Conservation (phyloP, 2,888 invertebrate genomes). For the Petrophora chlorosata region DNA sequence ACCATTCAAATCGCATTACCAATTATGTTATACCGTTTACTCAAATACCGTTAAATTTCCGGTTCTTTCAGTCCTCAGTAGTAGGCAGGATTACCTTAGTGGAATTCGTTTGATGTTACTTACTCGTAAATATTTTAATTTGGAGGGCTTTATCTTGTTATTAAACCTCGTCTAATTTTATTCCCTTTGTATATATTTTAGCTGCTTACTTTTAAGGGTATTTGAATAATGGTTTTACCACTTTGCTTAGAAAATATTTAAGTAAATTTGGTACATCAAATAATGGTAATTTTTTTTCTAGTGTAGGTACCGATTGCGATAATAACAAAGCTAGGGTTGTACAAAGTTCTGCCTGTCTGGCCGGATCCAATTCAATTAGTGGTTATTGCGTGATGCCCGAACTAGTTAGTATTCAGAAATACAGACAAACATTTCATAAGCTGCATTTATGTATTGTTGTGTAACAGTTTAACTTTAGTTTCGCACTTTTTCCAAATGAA, state of each 20-base stretch:
- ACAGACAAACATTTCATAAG: no score
- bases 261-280: not conserved
- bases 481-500: no score
- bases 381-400: no score
- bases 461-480: no score
- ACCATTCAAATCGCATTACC: no score
- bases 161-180: conserved; percentile 28
- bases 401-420: no score
- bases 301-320: no score
- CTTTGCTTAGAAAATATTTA: conserved; percentile 9
- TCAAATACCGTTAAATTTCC: no score
- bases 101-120: conserved; percentile 30
- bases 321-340: no score
- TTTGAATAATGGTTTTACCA: conserved; percentile 24
- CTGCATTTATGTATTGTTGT: no score
- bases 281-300: not conserved
- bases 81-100: conserved; percentile 17
- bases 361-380: no score
- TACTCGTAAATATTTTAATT: conserved; percentile 29
- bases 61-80: conserved; percentile 2
- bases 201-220: conserved; percentile 24
- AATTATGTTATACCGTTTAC: not conserved
- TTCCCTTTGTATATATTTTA: conserved; percentile 23
- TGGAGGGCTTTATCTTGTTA: conserved; percentile 27
- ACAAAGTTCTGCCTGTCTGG: no score